Evolutionary conservation across 2,888 invertebrate species (phyloP).

Genomic region (Syritta pipiens): DNA sequence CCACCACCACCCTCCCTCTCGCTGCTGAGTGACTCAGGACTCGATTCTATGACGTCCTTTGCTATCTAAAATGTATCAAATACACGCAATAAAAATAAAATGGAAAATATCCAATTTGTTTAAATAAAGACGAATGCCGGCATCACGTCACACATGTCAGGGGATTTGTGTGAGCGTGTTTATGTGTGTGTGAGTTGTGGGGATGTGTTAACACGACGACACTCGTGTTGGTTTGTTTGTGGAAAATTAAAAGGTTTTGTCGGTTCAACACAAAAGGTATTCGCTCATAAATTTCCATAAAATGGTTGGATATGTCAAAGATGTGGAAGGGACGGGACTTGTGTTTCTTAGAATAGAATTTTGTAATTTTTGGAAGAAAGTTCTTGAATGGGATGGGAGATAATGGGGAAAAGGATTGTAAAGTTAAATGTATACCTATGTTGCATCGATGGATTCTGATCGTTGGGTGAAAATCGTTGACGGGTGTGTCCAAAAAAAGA

Average conservation of each 20-base stretch:
- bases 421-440: no score
- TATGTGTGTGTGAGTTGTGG: slow-evolving; percentile 1
- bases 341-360: no score
- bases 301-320: background rate
- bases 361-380: no score
- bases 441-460: no score
- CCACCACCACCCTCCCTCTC: background rate
- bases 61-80: slow-evolving; percentile 60
- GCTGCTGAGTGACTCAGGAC: background rate
- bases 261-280: slow-evolving; percentile 32
- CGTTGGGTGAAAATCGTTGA: no score
- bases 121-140: slow-evolving; percentile 77
- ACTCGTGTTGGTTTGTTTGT: slow-evolving; percentile 1
- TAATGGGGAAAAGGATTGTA: no score
- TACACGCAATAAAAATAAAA: slow-evolving; percentile 71
- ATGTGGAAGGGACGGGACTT: no score
- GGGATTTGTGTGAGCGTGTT: slow-evolving; percentile 3
- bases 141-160: slow-evolving; percentile 73
- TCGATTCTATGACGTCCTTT: slow-evolving; percentile 19
- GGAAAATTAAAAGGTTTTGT: slow-evolving; percentile 43
- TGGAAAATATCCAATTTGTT: slow-evolving; percentile 76
- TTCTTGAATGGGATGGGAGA: no score
- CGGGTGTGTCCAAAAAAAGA: no score
- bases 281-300: slow-evolving; percentile 49
- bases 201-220: slow-evolving; percentile 18